Base-by-base conservation (phyloP, 2,888 invertebrate genomes). In the Hyposoter didymator region DNA sequence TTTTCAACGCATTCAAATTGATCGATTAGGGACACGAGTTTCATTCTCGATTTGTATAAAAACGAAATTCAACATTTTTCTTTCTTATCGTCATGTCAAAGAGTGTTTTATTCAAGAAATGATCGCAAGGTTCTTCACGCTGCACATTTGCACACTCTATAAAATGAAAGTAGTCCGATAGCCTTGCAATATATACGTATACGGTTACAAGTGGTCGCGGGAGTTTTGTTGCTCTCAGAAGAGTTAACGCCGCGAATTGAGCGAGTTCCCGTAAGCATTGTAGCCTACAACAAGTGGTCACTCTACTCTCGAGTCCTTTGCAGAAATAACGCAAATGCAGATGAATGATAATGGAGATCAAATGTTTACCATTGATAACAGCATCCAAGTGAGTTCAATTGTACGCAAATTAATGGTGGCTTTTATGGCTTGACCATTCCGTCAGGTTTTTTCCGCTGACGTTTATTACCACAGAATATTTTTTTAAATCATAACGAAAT, bases 141-240 rank as follows among this genome's bases (percentile, higher is more conserved):
- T 52, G 70, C 55, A 64, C 69, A 69, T 72, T 76, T 47, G 45
- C 66, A 22, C 64, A 39, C 70, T 59, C 19, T 67, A 79, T 80
- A 52, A 87, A 85, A 87, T 83, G 87, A 87, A 87, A 87, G 87
- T 87, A 85, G 85, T 79, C 76, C 80, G 79, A 55, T 75, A 85
- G 85, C 87, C 87, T 87, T 85, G 87, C 45, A 69, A 76, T 67
- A 73, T 76, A 70, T 47, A 67, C 12, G 22, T 69, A 75, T 7
- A 32, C 28, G 35, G 52, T 45, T n/a, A 45, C 12, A 55, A 72
- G 45, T 49, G 39, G 72, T 19, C 28, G 45, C 39, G 39, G 19
- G 43, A 70, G 73, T 74, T 75, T 74, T 52, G 64, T 74, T 70
- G 62, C 82, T 70, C 82, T n/a, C 47, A 49, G 82, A 82, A 82